phyloP scores from a whole-genome alignment of 2,888 invertebrate species.

The Thalpophila matura region DNA sequence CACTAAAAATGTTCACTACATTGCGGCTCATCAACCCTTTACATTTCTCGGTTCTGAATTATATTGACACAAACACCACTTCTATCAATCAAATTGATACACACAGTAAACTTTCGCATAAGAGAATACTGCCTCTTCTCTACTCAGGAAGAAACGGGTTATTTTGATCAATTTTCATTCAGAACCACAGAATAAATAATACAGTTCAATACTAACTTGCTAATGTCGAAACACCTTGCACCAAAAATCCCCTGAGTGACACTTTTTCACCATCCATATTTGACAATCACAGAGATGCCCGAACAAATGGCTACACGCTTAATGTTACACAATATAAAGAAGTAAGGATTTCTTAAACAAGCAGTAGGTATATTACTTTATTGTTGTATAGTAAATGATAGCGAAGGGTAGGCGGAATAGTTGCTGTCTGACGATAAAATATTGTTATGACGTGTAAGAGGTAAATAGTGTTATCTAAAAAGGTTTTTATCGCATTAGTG shows the following conservation, averaged over 20 bases:
- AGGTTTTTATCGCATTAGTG: conserved; percentile 44
- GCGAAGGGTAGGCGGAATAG: conserved; percentile 27
- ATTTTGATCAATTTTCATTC: neutral
- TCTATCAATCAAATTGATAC: neutral
- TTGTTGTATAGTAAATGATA: conserved; percentile 34
- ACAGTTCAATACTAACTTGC: conserved; percentile 56
- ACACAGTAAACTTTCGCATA: neutral
- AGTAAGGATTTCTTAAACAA: conserved; percentile 37
- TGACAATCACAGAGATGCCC: conserved; percentile 30
- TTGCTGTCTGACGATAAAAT: conserved; percentile 32
- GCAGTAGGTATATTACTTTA: conserved; percentile 50
- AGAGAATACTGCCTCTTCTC: neutral
- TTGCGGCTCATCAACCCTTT: too few relatives aligned
- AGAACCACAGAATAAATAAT: neutral
- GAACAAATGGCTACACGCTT: conserved; percentile 25
- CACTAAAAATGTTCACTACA: too few relatives aligned
- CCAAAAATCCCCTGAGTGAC: conserved; percentile 36
- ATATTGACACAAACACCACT: neutral
- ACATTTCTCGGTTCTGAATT: too few relatives aligned
- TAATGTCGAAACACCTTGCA: conserved; percentile 49
- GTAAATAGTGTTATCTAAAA: conserved; percentile 36
- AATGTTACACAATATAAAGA: conserved; percentile 49
- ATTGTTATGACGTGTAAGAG: conserved; percentile 24
- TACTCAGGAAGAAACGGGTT: too few relatives aligned
- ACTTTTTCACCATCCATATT: conserved; percentile 58